Conservation (phyloP, 2,113 vertebrate genomes). For the Pachycephala philippinensis region DNA sequence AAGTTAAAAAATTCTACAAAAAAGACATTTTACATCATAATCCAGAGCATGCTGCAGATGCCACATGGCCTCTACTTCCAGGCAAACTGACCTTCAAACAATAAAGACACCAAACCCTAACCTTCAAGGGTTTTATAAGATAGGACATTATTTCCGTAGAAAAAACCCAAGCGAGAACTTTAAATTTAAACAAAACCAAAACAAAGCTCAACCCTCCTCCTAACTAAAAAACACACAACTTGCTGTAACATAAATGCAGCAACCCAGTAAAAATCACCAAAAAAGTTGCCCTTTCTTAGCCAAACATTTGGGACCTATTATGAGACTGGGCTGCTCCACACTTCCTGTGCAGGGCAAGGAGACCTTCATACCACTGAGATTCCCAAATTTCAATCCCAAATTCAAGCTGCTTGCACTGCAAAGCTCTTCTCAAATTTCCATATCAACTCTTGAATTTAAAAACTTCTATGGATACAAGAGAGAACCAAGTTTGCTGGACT, state of each 20-base stretch:
- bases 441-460: background rate
- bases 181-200: background rate
- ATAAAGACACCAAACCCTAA: background rate
- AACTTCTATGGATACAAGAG: background rate
- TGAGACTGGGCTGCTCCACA: background rate
- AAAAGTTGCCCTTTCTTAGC: background rate
- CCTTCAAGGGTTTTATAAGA: background rate
- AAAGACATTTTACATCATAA: background rate
- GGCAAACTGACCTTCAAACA: background rate
- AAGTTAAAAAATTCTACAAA: background rate
- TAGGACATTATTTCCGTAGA: background rate
- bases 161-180: background rate
- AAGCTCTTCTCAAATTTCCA: background rate
- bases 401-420: background rate
- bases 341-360: background rate
- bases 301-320: background rate
- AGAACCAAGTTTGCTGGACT: background rate
- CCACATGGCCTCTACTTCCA: fast-evolving
- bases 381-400: background rate
- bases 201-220: background rate
- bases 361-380: background rate
- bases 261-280: background rate
- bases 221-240: background rate
- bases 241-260: background rate
- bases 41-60: background rate